Conservation (phyloP, 2,797 vertebrate genomes). For the Thamnophis elegans region DNA sequence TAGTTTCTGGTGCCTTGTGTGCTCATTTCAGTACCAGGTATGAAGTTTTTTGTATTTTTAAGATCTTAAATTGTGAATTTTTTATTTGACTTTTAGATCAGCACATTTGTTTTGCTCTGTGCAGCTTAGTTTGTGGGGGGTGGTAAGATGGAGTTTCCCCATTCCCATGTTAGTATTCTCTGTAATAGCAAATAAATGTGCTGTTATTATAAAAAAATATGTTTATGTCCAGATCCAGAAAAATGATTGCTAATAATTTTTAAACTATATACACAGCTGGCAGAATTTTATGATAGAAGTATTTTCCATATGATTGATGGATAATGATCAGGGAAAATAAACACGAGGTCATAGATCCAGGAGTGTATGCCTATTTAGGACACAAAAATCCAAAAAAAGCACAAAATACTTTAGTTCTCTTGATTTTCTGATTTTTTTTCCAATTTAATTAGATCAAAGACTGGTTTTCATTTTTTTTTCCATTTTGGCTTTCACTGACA, state of each 20-base stretch:
- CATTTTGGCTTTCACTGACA: background rate
- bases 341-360: background rate
- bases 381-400: background rate
- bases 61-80: background rate
- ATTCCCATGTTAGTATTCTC: background rate
- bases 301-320: background rate
- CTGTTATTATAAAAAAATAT: background rate
- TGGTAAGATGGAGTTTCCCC: background rate
- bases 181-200: background rate
- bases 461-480: background rate
- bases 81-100: background rate
- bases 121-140: background rate
- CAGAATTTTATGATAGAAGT: background rate
- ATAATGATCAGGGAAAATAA: background rate
- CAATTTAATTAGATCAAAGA: background rate
- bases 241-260: background rate
- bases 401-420: background rate
- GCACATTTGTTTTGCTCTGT: background rate
- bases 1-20: too few species aligned
- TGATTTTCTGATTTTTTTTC: background rate
- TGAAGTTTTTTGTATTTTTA: background rate
- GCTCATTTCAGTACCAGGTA: background rate
- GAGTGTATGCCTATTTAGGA: background rate
- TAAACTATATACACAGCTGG: background rate
- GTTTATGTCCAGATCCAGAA: background rate